These are phyloP conservation scores for Atrina japonica DNA, from an alignment of 2,888 invertebrate genomes.

Conservation along the genomic window DNA sequence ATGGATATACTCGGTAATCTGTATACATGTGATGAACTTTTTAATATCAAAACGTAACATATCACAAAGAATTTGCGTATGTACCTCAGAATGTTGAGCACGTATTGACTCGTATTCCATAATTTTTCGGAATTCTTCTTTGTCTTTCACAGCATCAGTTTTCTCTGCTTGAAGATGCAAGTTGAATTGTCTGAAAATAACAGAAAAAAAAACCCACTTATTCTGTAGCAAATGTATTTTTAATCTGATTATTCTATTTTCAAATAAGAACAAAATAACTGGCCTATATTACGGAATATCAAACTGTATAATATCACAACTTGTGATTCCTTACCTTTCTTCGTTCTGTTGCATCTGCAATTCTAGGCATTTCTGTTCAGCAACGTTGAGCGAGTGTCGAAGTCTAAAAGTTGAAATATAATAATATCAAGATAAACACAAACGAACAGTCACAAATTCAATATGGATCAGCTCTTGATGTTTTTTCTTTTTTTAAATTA, in stretches of 20 bases:
- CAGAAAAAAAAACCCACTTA: too few species aligned
- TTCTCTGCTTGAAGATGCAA: conserved; percentile 42
- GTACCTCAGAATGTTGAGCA: conserved; percentile 54
- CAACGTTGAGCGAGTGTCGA: background rate
- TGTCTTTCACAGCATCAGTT: conserved; percentile 38
- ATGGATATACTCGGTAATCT: background rate
- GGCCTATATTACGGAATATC: too few species aligned
- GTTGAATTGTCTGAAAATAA: conserved; percentile 41
- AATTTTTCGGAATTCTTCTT: conserved; percentile 21
- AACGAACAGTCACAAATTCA: too few species aligned
- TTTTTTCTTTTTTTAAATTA: too few species aligned
- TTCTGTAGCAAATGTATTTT: too few species aligned
- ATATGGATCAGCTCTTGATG: too few species aligned
- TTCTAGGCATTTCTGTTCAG: conserved; percentile 28
- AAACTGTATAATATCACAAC: background rate
- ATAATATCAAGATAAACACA: too few species aligned
- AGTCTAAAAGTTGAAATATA: background rate
- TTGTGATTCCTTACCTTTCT: conserved; percentile 43
- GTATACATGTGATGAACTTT: background rate
- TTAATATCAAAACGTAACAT: too few species aligned
- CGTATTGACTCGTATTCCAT: conserved; percentile 45
- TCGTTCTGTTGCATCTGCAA: conserved; percentile 42
- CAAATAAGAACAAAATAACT: too few species aligned
- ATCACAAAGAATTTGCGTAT: background rate
- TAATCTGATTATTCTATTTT: too few species aligned